A percentile compares a stretch with the other conserved stretches of the same genome.
Evolutionary conservation across 2,797 vertebrate species (phyloP).

Genomic region (Cyclura pinguis): DNA sequence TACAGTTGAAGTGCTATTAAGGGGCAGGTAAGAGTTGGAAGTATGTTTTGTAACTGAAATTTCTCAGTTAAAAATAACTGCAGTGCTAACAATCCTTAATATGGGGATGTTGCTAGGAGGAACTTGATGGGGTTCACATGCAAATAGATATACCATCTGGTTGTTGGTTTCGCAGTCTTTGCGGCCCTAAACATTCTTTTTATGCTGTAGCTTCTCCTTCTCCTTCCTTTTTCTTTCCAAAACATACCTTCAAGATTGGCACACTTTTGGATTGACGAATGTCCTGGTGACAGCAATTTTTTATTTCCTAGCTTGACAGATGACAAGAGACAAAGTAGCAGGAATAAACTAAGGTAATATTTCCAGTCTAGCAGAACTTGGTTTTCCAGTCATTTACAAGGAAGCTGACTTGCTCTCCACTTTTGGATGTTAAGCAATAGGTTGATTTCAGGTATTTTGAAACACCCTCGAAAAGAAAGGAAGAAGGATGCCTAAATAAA

Average conservation of each 20-base stretch:
- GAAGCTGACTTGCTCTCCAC: background rate
- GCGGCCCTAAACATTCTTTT: constrained; percentile 19
- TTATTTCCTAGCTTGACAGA: background rate
- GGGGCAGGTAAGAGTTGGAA: constrained; percentile 38
- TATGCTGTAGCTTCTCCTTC: background rate
- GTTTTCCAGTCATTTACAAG: background rate
- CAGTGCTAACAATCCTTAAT: background rate
- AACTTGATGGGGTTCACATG: background rate
- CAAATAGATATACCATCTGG: background rate
- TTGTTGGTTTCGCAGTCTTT: constrained; percentile 46
- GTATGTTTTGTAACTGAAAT: background rate
- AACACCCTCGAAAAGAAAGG: background rate
- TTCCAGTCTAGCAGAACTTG: background rate
- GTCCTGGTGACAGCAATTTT: background rate
- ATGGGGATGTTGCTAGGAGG: background rate
- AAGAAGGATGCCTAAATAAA: background rate
- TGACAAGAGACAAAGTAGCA: constrained; percentile 7
- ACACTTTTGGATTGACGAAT: background rate
- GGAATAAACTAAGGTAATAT: constrained; percentile 15
- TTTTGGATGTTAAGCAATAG: background rate
- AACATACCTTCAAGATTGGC: constrained; percentile 49
- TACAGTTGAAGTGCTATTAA: constrained; percentile 41
- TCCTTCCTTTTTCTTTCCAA: constrained; percentile 18
- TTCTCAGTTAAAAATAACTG: constrained; percentile 25
- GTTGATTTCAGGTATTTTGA: background rate